These are phyloP conservation scores for Caenorhabditis sp. DNA, from an alignment of 2,888 invertebrate species.

Conservation along the genomic window DNA sequence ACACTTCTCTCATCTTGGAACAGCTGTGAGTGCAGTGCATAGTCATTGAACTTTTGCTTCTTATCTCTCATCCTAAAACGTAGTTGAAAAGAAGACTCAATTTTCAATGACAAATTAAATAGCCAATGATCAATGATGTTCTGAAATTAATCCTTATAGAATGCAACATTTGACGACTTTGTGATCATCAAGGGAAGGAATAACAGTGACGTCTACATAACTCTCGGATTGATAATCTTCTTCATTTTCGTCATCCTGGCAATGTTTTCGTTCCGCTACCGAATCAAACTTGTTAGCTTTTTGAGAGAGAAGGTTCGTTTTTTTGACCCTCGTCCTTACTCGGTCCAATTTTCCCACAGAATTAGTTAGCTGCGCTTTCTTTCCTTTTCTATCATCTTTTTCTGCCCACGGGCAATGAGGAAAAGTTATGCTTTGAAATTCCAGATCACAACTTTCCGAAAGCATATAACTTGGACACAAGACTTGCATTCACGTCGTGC, in stretches of 20 bases:
- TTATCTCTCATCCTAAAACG: no score
- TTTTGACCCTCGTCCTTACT: constrained; percentile 4
- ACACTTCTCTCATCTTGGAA: constrained; percentile 51
- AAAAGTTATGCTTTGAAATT: neutral
- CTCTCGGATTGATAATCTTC: neutral
- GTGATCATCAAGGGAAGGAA: neutral
- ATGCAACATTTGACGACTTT: constrained; percentile 24
- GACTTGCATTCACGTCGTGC: constrained; percentile 36
- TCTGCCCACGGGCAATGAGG: neutral
- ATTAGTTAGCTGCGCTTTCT: neutral
- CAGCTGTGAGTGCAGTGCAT: constrained; percentile 11
- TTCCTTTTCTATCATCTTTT: constrained; percentile 10
- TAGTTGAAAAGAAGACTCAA: no score
- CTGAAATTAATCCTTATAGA: constrained; percentile 17
- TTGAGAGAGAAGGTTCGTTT: constrained; percentile 26
- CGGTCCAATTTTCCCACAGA: neutral
- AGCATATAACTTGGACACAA: constrained; percentile 27
- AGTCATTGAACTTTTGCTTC: neutral
- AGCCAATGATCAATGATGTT: neutral
- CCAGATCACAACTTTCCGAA: constrained; percentile 33
- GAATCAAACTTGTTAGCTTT: neutral
- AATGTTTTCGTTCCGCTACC: neutral
- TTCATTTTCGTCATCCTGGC: neutral
- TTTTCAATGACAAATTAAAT: no score
- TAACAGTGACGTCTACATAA: constrained; percentile 7